Conservation (phyloP, 2,888 invertebrate genomes). For the Capitulum mitella region DNA sequence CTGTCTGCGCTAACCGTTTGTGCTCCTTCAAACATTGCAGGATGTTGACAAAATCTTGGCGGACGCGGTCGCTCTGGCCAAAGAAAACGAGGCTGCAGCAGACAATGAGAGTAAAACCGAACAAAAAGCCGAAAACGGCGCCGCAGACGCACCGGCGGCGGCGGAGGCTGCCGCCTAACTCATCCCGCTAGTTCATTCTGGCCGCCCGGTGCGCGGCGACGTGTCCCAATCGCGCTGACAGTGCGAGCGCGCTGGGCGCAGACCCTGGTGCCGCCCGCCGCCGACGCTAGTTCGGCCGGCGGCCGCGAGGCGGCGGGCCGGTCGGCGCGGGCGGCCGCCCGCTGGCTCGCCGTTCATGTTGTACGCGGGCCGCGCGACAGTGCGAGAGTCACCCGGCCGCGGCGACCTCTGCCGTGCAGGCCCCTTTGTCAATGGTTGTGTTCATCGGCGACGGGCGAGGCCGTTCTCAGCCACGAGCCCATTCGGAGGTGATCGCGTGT, state of each 20-base stretch:
- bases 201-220: too few relatives aligned
- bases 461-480: not conserved
- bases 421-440: not conserved
- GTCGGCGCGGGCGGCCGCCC: not conserved
- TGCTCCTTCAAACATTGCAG: constrained; percentile 43
- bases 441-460: not conserved
- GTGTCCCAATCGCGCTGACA: too few relatives aligned
- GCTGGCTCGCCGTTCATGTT: not conserved
- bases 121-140: constrained; percentile 33
- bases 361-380: not conserved
- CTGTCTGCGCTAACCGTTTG: constrained; percentile 11
- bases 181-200: too few relatives aligned
- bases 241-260: not conserved
- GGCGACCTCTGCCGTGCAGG: too few relatives aligned
- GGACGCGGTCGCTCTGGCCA: constrained; percentile 38
- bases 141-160: constrained; percentile 32
- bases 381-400: not conserved
- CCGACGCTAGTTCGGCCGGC: not conserved
- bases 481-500: not conserved
- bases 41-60: constrained; percentile 49
- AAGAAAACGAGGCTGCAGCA: constrained; percentile 28
- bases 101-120: constrained; percentile 32
- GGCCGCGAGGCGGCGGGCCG: not conserved
- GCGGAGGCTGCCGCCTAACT: constrained; percentile 26
- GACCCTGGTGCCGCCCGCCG: not conserved